Conservation (phyloP, 2,797 vertebrate species). For the Myotis pilosus region DNA sequence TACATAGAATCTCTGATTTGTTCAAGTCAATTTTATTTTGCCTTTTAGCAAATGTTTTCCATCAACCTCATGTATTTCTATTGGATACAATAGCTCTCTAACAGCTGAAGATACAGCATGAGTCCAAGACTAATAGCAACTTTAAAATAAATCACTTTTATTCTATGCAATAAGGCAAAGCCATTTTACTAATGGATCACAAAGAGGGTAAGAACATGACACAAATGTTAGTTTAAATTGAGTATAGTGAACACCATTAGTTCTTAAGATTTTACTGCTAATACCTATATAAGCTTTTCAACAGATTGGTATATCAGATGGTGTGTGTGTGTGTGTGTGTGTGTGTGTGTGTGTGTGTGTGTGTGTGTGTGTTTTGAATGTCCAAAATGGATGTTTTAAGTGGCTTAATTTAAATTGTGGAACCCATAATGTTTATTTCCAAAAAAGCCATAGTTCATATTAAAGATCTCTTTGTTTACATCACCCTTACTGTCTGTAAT, state of each 20-base stretch:
- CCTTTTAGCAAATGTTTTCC: constrained; percentile 61
- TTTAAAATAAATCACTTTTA: constrained; percentile 74
- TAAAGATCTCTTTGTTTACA: constrained; percentile 18
- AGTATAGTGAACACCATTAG: constrained; percentile 30
- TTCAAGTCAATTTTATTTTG: constrained; percentile 73
- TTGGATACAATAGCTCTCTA: constrained; percentile 55
- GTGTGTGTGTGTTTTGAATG: not conserved
- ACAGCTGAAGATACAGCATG: constrained; percentile 72
- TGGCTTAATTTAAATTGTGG: constrained; percentile 52
- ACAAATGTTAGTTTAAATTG: constrained; percentile 52
- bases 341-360: too few relatives aligned
- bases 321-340: too few relatives aligned
- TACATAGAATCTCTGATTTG: constrained; percentile 57
- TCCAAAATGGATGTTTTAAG: constrained; percentile 47
- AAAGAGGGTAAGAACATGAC: constrained; percentile 54
- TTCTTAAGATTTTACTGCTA: constrained; percentile 52
- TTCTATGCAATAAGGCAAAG: constrained; percentile 56
- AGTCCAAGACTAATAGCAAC: constrained; percentile 66
- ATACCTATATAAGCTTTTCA: constrained; percentile 14
- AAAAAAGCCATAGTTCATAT: constrained; percentile 1
- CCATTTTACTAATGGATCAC: constrained; percentile 72
- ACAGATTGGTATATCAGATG: constrained; percentile 4
- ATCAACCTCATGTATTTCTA: constrained; percentile 50
- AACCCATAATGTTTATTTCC: not conserved
- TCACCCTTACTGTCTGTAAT: not conserved